Evolutionary conservation across 1,140 invertebrate species (phyloP), one percentile per base, ranked within the genome.

Genomic region (Camponotus pennsylvanicus): DNA sequence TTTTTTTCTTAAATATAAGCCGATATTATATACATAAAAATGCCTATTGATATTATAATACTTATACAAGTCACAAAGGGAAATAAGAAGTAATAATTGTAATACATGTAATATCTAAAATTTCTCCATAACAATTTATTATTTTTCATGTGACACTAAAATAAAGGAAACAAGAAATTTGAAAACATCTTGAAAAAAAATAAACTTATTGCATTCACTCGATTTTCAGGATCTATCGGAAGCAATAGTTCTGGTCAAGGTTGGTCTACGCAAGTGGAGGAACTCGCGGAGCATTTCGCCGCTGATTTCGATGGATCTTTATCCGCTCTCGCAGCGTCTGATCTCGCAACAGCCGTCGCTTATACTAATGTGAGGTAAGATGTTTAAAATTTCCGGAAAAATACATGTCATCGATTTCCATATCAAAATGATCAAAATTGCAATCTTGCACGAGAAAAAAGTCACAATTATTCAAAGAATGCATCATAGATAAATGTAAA

Each of bases 241-340:
- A 94, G 90, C 82, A 94, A 95, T 94, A 91, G 92, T n/a, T 93
- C 92, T 13, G 92, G 89, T 40, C 94, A 94, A 85, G 92, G 92
- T 52, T 95, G 94, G 94, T 93, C 93, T 1, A 91, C 92, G 3
- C 95, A 95, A 84, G 96, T 96, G 61, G 96, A 96, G 86, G 96
- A 96, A 86, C 95, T 98, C 75, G 97, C 97, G 88, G 97, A 97
- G 89, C 97, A 96, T 82, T 95, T 97, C 87, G 97, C 96, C 27
- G 97, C 97, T 21, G 97, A 98, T 93, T 97, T 98, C 92, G 97
- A 98, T 93, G 97, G 97, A 63, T 97, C 97, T 5, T 95, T 98
- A 5, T 97, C 97, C 3, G 97, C 97, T 7, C 95, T 98, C 13
- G 97, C 97, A 11, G 96, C 97, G 6, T 93, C 93, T 18, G 97